Conservation (phyloP, 2,113 vertebrate species). For the Pseudolaguvia tuberculata region DNA sequence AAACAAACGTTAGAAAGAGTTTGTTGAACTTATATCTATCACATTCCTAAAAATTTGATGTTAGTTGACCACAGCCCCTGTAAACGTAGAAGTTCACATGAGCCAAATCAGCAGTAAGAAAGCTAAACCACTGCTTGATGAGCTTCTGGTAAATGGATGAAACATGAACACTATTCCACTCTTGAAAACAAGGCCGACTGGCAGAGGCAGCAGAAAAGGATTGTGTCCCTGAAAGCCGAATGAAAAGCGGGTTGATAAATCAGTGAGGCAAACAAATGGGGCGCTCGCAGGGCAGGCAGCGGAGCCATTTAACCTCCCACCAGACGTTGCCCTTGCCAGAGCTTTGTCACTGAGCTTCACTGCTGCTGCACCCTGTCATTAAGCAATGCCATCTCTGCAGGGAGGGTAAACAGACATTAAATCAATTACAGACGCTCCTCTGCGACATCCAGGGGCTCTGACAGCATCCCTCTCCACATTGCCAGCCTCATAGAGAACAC, state of each 20-base stretch:
- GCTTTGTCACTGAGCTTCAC: slow-evolving; percentile 74
- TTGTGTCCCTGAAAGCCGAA: slow-evolving; percentile 43
- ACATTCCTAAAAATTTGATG: not conserved
- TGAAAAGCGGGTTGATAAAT: slow-evolving; percentile 54
- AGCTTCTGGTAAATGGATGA: not conserved
- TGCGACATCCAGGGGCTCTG: slow-evolving; percentile 46
- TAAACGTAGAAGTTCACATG: not conserved
- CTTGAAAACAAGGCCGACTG: slow-evolving; percentile 20
- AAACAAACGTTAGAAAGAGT: not conserved
- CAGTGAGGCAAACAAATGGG: slow-evolving; percentile 62
- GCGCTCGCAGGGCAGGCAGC: slow-evolving; percentile 56
- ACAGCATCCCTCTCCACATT: slow-evolving; percentile 27
- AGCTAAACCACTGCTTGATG: not conserved
- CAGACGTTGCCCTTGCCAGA: slow-evolving; percentile 68
- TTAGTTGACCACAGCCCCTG: not conserved
- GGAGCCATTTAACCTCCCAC: slow-evolving; percentile 74
- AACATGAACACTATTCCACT: slow-evolving; percentile 18
- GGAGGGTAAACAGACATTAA: slow-evolving; percentile 79
- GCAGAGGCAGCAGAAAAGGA: slow-evolving; percentile 51
- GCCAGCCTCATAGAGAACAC: slow-evolving; percentile 46
- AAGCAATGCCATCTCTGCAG: slow-evolving; percentile 70
- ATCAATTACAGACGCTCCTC: slow-evolving; percentile 73
- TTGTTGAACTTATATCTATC: not conserved
- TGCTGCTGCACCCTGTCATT: slow-evolving; percentile 74
- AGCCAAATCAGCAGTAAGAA: not conserved